Evolutionary conservation across 2,888 invertebrate species (phyloP), one percentile per base, ranked within the genome.

Genomic region (Netelia virgata): DNA sequence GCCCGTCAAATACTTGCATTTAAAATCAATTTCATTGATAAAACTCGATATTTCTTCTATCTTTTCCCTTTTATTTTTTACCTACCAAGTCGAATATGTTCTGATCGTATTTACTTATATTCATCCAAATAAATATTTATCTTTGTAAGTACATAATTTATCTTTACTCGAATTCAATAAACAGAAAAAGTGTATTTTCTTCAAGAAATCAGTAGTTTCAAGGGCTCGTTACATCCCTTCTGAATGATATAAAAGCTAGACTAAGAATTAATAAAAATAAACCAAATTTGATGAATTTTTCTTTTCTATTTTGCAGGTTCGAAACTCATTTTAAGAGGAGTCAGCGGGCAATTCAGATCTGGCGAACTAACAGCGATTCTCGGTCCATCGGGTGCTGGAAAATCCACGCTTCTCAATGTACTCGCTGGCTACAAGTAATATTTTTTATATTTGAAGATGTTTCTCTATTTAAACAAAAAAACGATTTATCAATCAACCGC

Each of bases 381-480:
- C 94, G 99, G 99, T 0, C 98, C 98, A 0, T 98, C 98, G 0
- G 99, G 98, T 0, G 97, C 97, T 3, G 98, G 98, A 66, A 98
- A 98, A 94, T 98, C 98, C 74, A 98, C 98, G 0, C 94, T 98
- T 9, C 95, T 98, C 80, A 98, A 98, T 92, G 95, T 98, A 85
- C 94, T 98, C 41, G 98, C 98, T 36, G 98, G 98, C 83, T 98
- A 98, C 94, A 97, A 97, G 98, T 98, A 95, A 94, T 9, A 28
- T 61, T 61, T 50, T n/a, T 61, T 28, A 14, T 8, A 47, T 68
- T 47, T 14, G 1, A 47, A 14, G n/a, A 53, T 28, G 3, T 28
- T 28, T 28, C 28, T 53, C 1, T 3, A 53, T 53, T 50, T 53
- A 53, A 28, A 23, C 23, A 57, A 57, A 57, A 57, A 57, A 8